These are phyloP conservation scores for Tanytarsus gracilentus DNA, from an alignment of 2,888 invertebrate genomes.

Conservation along the genomic window DNA sequence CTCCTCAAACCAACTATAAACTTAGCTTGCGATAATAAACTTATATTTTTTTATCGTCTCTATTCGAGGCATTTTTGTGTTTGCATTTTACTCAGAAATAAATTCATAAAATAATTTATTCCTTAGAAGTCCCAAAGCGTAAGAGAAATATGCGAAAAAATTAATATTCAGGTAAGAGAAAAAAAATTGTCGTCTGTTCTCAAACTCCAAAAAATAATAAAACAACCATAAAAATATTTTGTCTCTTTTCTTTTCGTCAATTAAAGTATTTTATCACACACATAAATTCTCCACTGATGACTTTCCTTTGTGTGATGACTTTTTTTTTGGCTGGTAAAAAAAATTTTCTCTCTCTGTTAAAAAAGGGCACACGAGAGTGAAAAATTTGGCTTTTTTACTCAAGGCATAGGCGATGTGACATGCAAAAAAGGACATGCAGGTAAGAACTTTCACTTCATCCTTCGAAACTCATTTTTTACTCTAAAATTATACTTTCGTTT, in stretches of 20 bases:
- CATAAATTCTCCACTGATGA: too few species aligned
- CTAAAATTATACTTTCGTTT: conserved; percentile 28
- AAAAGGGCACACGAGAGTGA: conserved; percentile 13
- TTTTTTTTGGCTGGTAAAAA: too few species aligned
- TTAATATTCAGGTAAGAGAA: conserved; percentile 12
- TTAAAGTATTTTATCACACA: too few species aligned
- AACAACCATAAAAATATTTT: too few species aligned
- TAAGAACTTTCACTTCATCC: neutral
- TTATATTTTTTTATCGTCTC: conserved; percentile 2
- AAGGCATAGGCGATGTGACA: neutral
- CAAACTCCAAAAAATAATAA: too few species aligned
- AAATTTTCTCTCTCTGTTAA: neutral
- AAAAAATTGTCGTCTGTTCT: neutral
- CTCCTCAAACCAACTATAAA: neutral
- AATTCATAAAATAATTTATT: conserved; percentile 25
- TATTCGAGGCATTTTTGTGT: neutral
- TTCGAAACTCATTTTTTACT: conserved; percentile 28
- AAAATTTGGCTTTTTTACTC: neutral
- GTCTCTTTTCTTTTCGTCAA: too few species aligned
- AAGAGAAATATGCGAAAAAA: too few species aligned
- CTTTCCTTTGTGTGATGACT: too few species aligned
- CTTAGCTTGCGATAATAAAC: neutral
- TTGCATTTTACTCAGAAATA: neutral
- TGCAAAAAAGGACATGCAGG: neutral
- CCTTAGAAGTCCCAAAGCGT: neutral